Evolutionary conservation across 2,888 invertebrate species (phyloP).

Genomic region (Epinotia brunnichana): DNA sequence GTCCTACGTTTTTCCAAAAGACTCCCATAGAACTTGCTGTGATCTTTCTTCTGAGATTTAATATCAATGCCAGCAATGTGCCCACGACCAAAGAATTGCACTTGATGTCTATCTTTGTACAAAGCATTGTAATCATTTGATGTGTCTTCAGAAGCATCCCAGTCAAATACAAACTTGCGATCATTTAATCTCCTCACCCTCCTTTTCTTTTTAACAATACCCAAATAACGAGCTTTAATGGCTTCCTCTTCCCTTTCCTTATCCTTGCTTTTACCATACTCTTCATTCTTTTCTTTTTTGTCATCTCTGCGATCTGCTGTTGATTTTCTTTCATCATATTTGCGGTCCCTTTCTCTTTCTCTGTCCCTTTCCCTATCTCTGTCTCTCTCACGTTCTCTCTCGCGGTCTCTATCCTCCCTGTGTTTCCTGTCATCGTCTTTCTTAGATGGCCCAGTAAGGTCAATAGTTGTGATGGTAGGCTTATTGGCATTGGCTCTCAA

Average conservation of each 20-base stretch:
- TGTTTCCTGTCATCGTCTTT: conserved; percentile 74
- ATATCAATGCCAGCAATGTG: conserved; percentile 99
- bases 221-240: conserved; percentile 97
- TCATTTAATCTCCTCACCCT: conserved; percentile 97
- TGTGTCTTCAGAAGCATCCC: conserved; percentile 99
- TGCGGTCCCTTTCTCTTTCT: conserved; percentile 73
- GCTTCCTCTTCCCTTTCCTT: conserved; percentile 97
- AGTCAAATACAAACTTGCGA: conserved; percentile 99
- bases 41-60: conserved; percentile 97
- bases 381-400: conserved; percentile 76
- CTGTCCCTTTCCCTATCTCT: conserved; percentile 87
- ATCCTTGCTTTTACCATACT: conserved; percentile 86
- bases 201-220: conserved; percentile 95
- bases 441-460: conserved; percentile 80
- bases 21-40: conserved; percentile 98
- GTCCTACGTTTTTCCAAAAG: conserved; percentile 97
- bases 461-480: conserved; percentile 74
- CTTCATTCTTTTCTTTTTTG: conserved; percentile 80
- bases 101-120: conserved; percentile 98
- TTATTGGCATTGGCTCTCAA: conserved; percentile 87
- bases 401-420: conserved; percentile 74
- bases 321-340: conserved; percentile 81
- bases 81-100: conserved; percentile 98
- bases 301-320: conserved; percentile 78
- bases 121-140: conserved; percentile 98